Conservation (phyloP, 2,797 vertebrate species). For the Sebastes flavidus region DNA sequence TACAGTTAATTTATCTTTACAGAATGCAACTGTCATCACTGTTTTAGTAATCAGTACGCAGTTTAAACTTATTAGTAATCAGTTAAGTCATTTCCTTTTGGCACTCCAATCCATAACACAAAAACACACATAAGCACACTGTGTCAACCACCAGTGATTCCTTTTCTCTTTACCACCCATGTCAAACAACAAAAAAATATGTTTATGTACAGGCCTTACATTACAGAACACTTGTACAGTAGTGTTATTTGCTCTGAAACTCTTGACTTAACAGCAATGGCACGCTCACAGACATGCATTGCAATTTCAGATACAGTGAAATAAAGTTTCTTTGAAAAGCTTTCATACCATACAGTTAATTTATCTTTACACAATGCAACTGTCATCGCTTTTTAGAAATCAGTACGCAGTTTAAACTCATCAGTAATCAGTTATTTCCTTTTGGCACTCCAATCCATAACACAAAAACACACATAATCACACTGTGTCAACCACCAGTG, state of each 20-base stretch:
- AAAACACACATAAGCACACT: not conserved
- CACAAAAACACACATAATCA: not conserved
- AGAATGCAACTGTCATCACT: not conserved
- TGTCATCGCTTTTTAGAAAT: not conserved
- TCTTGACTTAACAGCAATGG: conserved; percentile 29
- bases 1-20: not conserved
- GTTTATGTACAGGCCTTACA: not conserved
- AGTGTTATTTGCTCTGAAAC: not conserved
- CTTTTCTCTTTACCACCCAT: not conserved
- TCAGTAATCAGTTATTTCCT: not conserved
- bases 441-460: not conserved
- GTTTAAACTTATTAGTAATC: not conserved
- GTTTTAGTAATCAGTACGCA: not conserved
- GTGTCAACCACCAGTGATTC: not conserved
- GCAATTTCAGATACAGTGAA: not conserved
- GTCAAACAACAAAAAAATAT: not conserved
- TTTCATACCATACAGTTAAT: not conserved
- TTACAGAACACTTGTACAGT: not conserved
- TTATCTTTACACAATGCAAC: not conserved
- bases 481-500: not conserved
- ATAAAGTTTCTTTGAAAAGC: not conserved
- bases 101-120: not conserved
- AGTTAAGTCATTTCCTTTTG: not conserved
- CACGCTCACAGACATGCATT: not conserved
- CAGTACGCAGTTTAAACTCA: not conserved